Evolutionary conservation across 2,797 vertebrate genomes (phyloP).

Genomic region (Cephalopachus bancanus): DNA sequence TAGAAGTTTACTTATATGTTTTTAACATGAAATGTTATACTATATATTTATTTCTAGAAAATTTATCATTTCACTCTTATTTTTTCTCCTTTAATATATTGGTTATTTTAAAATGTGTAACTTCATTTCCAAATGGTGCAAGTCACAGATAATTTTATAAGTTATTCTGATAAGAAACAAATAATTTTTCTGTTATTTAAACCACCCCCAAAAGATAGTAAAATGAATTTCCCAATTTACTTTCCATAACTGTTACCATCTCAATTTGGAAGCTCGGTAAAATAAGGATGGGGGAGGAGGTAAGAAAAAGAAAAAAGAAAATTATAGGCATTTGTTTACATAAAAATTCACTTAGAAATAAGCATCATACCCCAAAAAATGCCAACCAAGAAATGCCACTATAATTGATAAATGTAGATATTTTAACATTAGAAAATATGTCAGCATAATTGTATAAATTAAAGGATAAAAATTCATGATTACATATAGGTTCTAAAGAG

Average conservation of each 20-base stretch:
- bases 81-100: background rate
- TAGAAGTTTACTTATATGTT: background rate
- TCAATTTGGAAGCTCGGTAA: background rate
- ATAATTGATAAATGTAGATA: background rate
- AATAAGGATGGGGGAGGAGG: background rate
- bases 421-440: background rate
- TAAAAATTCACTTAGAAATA: background rate
- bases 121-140: background rate
- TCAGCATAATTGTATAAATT: background rate
- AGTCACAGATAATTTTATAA: background rate
- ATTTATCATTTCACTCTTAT: background rate
- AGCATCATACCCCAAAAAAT: background rate
- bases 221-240: conserved; percentile 23
- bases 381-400: background rate
- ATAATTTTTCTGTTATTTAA: background rate
- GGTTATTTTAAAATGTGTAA: background rate
- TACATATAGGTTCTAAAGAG: background rate
- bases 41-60: conserved; percentile 30
- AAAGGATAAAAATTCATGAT: background rate
- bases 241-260: background rate
- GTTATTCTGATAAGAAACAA: background rate
- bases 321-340: background rate
- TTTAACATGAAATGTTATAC: background rate
- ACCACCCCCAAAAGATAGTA: background rate
- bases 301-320: background rate